A percentile compares a stretch with the other conserved stretches of the same genome.
These are phyloP conservation scores for Urocyon cinereoargenteus DNA, from an alignment of 2,797 vertebrate species.

Conservation along the genomic window DNA sequence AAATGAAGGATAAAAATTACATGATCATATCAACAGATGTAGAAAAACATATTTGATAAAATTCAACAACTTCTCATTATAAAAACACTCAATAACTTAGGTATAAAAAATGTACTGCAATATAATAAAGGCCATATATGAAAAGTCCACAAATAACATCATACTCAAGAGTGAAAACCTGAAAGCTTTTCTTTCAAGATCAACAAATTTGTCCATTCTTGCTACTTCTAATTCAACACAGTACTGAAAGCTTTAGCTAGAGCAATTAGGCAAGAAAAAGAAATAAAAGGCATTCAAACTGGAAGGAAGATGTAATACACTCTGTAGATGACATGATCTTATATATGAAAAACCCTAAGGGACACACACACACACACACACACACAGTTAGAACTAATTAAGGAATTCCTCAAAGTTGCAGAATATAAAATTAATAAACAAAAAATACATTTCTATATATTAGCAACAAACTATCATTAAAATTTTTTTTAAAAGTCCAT, in stretches of 20 bases:
- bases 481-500: neutral
- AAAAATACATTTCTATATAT: neutral
- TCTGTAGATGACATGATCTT: neutral
- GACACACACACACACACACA: neutral
- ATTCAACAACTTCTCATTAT: neutral
- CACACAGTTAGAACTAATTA: neutral
- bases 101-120: neutral
- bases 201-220: neutral
- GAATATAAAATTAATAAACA: neutral
- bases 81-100: neutral
- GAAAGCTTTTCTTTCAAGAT: neutral
- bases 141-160: neutral
- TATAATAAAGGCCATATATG: neutral
- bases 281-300: neutral
- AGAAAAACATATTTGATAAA: neutral
- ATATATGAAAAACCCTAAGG: neutral
- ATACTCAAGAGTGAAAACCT: neutral
- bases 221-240: neutral
- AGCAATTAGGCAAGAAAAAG: neutral
- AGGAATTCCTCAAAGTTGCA: neutral
- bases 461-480: neutral
- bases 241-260: neutral
- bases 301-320: neutral
- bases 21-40: neutral
- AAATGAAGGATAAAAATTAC: neutral